Percentiles rank a stretch among this genome's conserved stretches.
phyloP scores from a whole-genome alignment of 2,113 vertebrate genomes.

The Bubalus kerabau region DNA sequence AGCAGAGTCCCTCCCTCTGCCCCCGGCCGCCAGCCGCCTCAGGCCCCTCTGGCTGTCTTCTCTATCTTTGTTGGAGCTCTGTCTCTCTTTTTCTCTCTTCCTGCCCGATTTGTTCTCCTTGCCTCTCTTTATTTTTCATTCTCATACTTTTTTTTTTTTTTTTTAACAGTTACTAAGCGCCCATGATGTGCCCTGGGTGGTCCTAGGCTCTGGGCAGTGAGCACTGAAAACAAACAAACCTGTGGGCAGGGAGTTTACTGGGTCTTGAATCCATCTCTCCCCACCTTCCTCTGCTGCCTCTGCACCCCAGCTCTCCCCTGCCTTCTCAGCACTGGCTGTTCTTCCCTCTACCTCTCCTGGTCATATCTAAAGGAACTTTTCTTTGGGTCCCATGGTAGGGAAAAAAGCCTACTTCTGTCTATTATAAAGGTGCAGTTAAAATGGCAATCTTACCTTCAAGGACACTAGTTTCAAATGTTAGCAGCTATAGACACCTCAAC shows the following conservation, averaged over 20 bases:
- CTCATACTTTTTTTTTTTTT: background rate
- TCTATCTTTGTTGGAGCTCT: background rate
- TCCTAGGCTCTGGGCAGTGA: background rate
- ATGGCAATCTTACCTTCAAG: background rate
- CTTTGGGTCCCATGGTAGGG: background rate
- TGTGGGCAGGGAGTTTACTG: background rate
- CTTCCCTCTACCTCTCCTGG: background rate
- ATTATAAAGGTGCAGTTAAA: background rate
- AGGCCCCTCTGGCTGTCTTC: background rate
- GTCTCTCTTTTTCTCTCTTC: background rate
- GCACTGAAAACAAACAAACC: background rate
- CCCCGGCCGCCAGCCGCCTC: background rate
- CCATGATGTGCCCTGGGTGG: background rate
- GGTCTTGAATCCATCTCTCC: background rate
- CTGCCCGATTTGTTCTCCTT: fast-evolving
- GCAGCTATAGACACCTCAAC: background rate
- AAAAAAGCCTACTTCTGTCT: background rate
- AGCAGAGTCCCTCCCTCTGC: background rate
- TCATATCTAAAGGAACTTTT: background rate
- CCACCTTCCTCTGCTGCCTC: too few species aligned
- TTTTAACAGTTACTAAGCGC: background rate
- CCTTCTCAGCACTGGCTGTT: background rate
- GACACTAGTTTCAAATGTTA: background rate
- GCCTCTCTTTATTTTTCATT: background rate
- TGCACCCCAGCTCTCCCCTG: background rate